Evolutionary conservation across 2,888 invertebrate species (phyloP), one percentile per base, ranked within the genome.

Genomic region (Euphydryas editha): DNA sequence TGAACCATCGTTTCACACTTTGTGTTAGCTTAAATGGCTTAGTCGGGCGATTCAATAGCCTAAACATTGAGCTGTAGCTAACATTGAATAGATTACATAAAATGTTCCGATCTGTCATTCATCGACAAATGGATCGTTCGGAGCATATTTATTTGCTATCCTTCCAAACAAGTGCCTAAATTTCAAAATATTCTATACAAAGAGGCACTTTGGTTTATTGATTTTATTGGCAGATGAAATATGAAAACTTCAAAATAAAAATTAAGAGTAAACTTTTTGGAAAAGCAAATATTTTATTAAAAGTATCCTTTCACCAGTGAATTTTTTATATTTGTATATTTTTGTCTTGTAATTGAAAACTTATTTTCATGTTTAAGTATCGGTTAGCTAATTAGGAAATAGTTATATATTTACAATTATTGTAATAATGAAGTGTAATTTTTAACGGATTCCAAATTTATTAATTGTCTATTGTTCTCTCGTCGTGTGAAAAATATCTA

Each of bases 1-100:
- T 89, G 87, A 85, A 84, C 83, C 84, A 79, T 78, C 81, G 85
- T 81, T 90, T 90, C 88, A 87, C 89, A 89, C 87, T 86, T 72
- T 72, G 78, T 84, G 87, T 86, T 86, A 78, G 87, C 82, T 85
- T 84, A 82, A 81, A 81, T 47, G 84, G 86, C 86, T 85, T 82
- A 78, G 78, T 64, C 74, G 73, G 68, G 68, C 66, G 77, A 77
- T 76, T 79, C 73, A 70, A 61, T 67, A 71, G 78, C 78, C 81
- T 84, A 84, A 87, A 86, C 79, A 83, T 76, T 73, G 75, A 67
- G 51, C 66, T 70, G 68, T 62, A 62, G 68, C 36, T 59, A 59
- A 71, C 64, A 62, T 69, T 54, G 67, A 65, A 68, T 71, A 71
- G 68, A 69, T 70, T 69, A 68, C 63, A 69, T 73, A 69, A 69